Conservation (phyloP, 2,797 vertebrate species). For the Cuculus canorus region DNA sequence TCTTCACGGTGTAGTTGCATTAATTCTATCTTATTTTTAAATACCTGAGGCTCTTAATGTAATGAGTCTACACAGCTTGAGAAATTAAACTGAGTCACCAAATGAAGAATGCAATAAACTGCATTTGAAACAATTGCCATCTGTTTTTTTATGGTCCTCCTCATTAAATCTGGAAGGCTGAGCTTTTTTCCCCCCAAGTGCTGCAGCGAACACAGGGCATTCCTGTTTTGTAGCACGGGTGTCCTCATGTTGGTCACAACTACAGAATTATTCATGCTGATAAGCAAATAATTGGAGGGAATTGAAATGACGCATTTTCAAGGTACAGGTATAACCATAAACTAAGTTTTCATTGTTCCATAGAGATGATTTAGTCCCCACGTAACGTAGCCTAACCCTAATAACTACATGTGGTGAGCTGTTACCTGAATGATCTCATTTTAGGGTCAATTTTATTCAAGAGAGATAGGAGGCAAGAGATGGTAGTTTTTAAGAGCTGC, state of each 20-base stretch:
- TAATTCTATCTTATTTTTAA: not conserved
- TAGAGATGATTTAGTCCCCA: no score
- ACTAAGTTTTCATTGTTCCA: no score
- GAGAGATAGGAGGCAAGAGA: no score
- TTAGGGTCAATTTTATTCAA: no score
- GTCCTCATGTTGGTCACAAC: not conserved
- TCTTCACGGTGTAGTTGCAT: not conserved
- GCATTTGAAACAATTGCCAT: not conserved
- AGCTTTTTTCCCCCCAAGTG: not conserved
- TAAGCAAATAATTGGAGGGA: not conserved
- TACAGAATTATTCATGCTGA: not conserved
- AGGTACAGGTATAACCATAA: no score
- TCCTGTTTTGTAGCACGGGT: not conserved
- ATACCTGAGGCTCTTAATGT: not conserved
- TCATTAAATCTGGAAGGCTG: not conserved
- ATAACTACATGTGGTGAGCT: no score
- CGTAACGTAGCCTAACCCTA: no score
- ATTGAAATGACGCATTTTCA: not conserved
- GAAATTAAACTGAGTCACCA: slow-evolving; percentile 17
- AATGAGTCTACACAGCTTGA: not conserved
- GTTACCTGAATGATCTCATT: no score
- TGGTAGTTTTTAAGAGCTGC: no score
- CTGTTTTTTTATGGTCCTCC: not conserved
- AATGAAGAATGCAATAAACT: not conserved
- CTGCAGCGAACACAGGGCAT: not conserved